These are phyloP conservation scores for Hapalemur alaotrensis DNA, from an alignment of 2,797 vertebrate species.

Conservation along the genomic window DNA sequence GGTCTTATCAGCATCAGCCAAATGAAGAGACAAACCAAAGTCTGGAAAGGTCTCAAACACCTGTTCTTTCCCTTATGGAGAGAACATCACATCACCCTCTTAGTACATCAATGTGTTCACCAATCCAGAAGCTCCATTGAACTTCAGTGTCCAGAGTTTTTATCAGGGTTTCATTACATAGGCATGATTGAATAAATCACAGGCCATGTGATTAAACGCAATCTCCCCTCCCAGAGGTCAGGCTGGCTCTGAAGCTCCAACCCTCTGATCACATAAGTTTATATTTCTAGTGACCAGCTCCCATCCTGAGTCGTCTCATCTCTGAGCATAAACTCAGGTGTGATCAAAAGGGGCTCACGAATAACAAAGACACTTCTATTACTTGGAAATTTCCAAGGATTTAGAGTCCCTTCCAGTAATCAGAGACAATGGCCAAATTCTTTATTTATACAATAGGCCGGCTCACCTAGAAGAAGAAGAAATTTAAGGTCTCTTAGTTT, in stretches of 20 bases:
- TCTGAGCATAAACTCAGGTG: conserved; percentile 15
- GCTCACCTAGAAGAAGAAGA: not conserved
- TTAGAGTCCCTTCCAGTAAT: not conserved
- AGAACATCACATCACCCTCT: not conserved
- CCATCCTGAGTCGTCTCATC: not conserved
- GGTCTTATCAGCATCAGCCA: conserved; percentile 8
- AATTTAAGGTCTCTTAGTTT: conserved; percentile 3
- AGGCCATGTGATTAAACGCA: not conserved
- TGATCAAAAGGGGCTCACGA: not conserved
- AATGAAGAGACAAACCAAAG: not conserved
- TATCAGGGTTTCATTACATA: conserved; percentile 28
- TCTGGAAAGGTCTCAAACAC: not conserved
- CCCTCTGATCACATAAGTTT: not conserved
- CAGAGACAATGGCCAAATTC: not conserved
- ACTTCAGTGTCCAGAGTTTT: conserved; percentile 11
- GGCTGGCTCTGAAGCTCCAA: not conserved
- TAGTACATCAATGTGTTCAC: not conserved
- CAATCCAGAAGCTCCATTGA: not conserved
- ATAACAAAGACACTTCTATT: conserved; percentile 27
- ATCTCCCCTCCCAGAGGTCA: not conserved
- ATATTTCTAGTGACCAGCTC: conserved; percentile 22
- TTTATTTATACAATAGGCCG: not conserved
- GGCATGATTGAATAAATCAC: conserved; percentile 7
- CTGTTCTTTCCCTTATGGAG: not conserved
- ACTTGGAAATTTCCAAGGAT: conserved; percentile 34